phyloP scores from a whole-genome alignment of 1,140 invertebrate genomes.

The Drosophila pseudoananassae region DNA sequence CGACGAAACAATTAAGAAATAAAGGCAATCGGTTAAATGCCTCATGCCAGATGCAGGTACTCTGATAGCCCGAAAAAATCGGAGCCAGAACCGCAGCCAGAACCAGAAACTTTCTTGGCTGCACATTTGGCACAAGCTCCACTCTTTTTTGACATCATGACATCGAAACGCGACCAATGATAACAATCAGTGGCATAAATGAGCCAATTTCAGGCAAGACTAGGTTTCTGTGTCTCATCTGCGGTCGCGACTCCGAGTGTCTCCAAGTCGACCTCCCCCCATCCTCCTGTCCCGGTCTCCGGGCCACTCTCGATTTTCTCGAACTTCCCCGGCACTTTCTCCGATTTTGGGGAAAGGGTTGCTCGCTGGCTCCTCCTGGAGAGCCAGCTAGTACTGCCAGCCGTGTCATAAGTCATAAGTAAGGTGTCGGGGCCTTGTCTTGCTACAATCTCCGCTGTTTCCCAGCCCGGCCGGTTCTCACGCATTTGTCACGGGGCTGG shows the following conservation, averaged over 20 bases:
- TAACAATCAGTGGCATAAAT: slow-evolving; percentile 49
- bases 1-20: slow-evolving; percentile 59
- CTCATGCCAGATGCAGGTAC: slow-evolving; percentile 22
- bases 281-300: slow-evolving; percentile 8
- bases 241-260: not conserved
- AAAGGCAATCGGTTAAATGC: slow-evolving; percentile 23
- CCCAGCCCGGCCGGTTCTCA: slow-evolving; percentile 44
- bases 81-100: slow-evolving; percentile 35
- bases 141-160: not conserved
- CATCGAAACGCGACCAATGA: slow-evolving; percentile 37
- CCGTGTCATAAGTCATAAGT: slow-evolving; percentile 2
- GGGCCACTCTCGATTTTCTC: slow-evolving; percentile 54
- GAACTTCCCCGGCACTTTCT: slow-evolving; percentile 52
- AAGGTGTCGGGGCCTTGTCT: slow-evolving; percentile 5
- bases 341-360: slow-evolving; percentile 1
- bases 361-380: not conserved
- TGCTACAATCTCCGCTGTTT: slow-evolving; percentile 29
- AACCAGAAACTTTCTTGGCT: slow-evolving; percentile 61
- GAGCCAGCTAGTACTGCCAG: not conserved
- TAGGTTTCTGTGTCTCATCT: slow-evolving; percentile 55
- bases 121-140: slow-evolving; percentile 69
- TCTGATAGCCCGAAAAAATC: slow-evolving; percentile 29
- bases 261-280: not conserved
- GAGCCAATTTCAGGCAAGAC: slow-evolving; percentile 68
- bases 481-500: slow-evolving; percentile 66